Conservation (phyloP, 2,113 vertebrate genomes). For the Lophura nycthemera region DNA sequence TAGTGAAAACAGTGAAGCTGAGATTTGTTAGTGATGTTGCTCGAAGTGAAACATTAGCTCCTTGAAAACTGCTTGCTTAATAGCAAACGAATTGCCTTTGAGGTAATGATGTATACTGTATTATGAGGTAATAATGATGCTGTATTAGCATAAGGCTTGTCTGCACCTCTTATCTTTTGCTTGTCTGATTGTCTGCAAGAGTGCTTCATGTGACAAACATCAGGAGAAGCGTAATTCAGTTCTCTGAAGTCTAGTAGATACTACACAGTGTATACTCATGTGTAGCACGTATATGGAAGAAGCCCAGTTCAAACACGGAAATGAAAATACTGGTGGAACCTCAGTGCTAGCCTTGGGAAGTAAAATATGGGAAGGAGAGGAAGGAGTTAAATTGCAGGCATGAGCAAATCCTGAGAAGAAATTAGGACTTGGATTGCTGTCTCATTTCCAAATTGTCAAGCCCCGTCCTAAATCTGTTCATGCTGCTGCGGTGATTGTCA, state of each 20-base stretch:
- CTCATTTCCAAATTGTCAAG: fast-evolving
- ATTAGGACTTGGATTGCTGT: not conserved
- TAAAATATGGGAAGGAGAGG: not conserved
- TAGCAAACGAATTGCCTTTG: not conserved
- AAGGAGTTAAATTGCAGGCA: not conserved
- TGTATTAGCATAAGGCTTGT: not conserved
- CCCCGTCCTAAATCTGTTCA: not conserved
- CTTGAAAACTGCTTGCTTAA: not conserved
- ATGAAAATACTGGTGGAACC: not conserved
- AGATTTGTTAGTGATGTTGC: not conserved
- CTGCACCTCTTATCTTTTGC: not conserved
- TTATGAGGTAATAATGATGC: too few relatives aligned
- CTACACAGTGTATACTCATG: not conserved
- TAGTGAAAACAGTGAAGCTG: not conserved
- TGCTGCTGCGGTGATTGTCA: not conserved
- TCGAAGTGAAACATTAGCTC: not conserved
- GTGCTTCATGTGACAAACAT: not conserved
- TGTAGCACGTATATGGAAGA: fast-evolving
- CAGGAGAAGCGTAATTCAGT: not conserved
- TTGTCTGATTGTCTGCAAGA: not conserved
- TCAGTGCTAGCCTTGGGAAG: not conserved
- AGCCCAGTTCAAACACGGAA: not conserved
- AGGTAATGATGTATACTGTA: not conserved
- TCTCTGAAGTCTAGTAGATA: not conserved
- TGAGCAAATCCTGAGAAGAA: not conserved